Base-by-base conservation (phyloP, 2,113 vertebrate species). In the Hippocampus zosterae region DNA sequence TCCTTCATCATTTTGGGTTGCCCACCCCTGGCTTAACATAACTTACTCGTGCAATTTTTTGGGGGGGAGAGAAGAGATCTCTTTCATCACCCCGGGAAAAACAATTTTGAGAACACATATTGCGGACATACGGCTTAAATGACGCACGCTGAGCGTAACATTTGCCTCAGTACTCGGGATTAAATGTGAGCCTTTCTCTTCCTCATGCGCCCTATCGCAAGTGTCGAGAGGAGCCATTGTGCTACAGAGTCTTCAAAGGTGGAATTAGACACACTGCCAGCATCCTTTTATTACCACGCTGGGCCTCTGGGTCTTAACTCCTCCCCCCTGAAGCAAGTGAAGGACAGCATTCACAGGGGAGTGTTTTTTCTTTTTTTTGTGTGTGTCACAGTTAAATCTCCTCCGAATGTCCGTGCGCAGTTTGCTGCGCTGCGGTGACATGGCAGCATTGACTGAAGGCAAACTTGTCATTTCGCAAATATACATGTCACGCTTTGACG, bases 171-270 rank as follows among this genome's bases (percentile, higher is more conserved):
- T 65, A 68, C 52, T 48, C 44, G 16, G 73, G 65, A 71, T 83
- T 67, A 85, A 79, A 78, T 56, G 53, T 42, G 64, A 78, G 67
- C 56, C 73, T 84, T 72, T 82, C 70, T 2, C 74, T 55, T 69
- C 68, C 16, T 75, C 69, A 50, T 12, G 29, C 19, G 65, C 70
- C 56, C n/a, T n/a, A 44, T 65, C 4, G 19, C 70, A 65, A 46
- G 68, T 16, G 57, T 67, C 29, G 53, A 81, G 69, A 77, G 76
- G 70, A 79, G 60, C 60, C 2, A 5, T 70, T 77, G 74, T 73
- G 68, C 71, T 66, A 42, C 68, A 82, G 46, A 63, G 62, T 61
- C 56, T 59, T 82, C 65, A 84, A 78, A 70, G 71, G 80, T 63
- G 46, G 4, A 68, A 66, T 57, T 59, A 8, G 79, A 75, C 75